Evolutionary conservation across 2,797 vertebrate genomes (phyloP).

Genomic region (Esox lucius): DNA sequence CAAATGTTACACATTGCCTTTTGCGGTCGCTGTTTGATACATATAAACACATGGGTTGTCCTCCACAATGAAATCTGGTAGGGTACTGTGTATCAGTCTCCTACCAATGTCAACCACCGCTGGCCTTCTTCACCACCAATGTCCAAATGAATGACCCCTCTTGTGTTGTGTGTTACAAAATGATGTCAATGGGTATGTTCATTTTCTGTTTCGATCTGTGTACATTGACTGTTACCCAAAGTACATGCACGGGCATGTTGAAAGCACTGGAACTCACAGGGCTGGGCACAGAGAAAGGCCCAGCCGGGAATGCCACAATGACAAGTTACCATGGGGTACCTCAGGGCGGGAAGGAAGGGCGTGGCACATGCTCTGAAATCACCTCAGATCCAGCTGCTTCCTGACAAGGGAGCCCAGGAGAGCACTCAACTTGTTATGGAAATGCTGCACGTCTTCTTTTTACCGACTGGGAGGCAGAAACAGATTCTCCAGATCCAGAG

Average conservation of each 20-base stretch:
- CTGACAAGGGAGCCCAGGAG: constrained; percentile 38
- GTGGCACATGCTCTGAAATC: constrained; percentile 18
- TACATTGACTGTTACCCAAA: background rate
- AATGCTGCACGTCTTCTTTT: constrained; percentile 32
- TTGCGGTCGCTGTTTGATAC: background rate
- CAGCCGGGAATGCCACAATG: constrained; percentile 30
- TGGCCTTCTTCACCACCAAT: too few species aligned
- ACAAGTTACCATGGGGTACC: constrained; percentile 20
- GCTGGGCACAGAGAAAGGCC: constrained; percentile 29
- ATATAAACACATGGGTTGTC: too few species aligned
- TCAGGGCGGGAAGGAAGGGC: constrained; percentile 27
- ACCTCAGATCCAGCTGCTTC: constrained; percentile 33
- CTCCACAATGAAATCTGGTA: too few species aligned
- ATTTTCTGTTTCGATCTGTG: background rate
- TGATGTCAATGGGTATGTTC: too few species aligned
- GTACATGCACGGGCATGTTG: constrained; percentile 23
- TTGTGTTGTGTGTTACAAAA: too few species aligned
- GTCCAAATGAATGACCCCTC: too few species aligned
- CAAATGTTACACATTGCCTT: background rate
- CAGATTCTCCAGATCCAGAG: constrained; percentile 3
- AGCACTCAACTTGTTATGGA: constrained; percentile 30
- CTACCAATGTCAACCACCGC: too few species aligned
- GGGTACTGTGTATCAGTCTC: too few species aligned
- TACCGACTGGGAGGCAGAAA: constrained; percentile 31
- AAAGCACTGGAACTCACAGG: constrained; percentile 47